Base-by-base conservation (phyloP, 2,113 vertebrate species). In the Stictonetta naevosa region DNA sequence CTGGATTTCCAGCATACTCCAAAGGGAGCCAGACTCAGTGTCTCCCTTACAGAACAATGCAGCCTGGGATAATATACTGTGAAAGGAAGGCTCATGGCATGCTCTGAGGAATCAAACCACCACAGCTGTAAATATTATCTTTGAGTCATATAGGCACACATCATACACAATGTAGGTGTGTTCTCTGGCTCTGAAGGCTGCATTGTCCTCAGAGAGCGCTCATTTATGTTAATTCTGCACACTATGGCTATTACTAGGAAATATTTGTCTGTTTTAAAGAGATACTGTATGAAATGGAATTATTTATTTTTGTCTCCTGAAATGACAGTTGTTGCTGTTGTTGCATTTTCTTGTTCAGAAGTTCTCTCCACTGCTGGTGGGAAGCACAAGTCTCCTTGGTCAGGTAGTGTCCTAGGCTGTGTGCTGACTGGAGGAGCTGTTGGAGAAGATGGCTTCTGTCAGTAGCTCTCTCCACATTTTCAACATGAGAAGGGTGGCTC, bases 61-160 rank as follows among this genome's bases (percentile, higher is more conserved):
- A 67, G 68, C 23, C 83, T 60, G 26, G 73, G 80, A 68, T 83
- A 91, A 95, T 60, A 64, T 28, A 38, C 56, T 56, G 69, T 86
- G 88, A 95, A 92, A 92, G 88, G 68, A 93, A 83, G n/a, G 68
- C 23, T 89, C 62, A 22, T 68, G 56, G 86, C 55, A 67, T 81
- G 40, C 60, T 94, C 86, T 46, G 80, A 78, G 56, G 73, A 95
- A 83, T 40, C 1, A 0, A 95, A 92, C 72, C 59, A 88, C 90
- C 59, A 62, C 92, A 92, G 86, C 86, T 92, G 80, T 78, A 94
- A 92, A 95, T 95, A 91, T 29, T 92, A 80, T 88, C 84, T 80
- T 90, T 90, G 90, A 92, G 83, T 92, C 79, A 92, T 29, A 71
- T 23, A 88, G 67, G 91, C 36, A 91, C 68, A 75, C 55, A 78